Base-by-base conservation (phyloP, 2,113 vertebrate genomes). In the Urocitellus parryii region DNA sequence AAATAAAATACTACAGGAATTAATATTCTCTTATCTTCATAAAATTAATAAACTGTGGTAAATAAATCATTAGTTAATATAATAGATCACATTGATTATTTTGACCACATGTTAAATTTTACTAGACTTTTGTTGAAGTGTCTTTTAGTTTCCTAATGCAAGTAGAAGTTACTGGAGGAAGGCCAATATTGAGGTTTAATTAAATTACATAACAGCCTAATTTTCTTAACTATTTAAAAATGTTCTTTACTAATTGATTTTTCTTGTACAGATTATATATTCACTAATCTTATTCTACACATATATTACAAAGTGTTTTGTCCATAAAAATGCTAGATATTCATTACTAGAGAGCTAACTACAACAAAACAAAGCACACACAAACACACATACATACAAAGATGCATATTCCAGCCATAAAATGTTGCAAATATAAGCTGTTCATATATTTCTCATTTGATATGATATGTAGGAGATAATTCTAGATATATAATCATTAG, bases 11-110 rank as follows among this genome's bases (percentile, higher is more conserved):
- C 5, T 65, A 32, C 83, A 76, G 9, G 83, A 83, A 92, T 82
- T 13, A 86, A 78, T 72, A 70, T n/a, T 84, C 32, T 83, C 48
- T 27, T 1, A 58, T 88, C 37, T 86, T 96, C 63, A 85, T 73
- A 81, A 97, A 91, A 73, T 79, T 10, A 94, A 51, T 76, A 88
- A 96, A 63, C 2, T 92, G 11, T 83, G 89, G 63, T 85, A 88
- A 73, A 76, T 89, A 79, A 92, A 92, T 87, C 8, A 24, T 22
- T 81, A 76, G 5, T 84, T 61, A 95, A n/a, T 79, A 88, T 61
- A 95, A n/a, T 74, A 88, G 22, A 92, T 74, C 34, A 86, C 53
- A 78, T 74, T 78, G 68, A 76, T 79, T 73, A 61, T 25, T 82
- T 86, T 94, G 68, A 76, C 16, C 56, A 91, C 22, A 81, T 78